These are phyloP conservation scores for Apolygus lucorum DNA, from an alignment of 1,140 invertebrate genomes.

Conservation along the genomic window DNA sequence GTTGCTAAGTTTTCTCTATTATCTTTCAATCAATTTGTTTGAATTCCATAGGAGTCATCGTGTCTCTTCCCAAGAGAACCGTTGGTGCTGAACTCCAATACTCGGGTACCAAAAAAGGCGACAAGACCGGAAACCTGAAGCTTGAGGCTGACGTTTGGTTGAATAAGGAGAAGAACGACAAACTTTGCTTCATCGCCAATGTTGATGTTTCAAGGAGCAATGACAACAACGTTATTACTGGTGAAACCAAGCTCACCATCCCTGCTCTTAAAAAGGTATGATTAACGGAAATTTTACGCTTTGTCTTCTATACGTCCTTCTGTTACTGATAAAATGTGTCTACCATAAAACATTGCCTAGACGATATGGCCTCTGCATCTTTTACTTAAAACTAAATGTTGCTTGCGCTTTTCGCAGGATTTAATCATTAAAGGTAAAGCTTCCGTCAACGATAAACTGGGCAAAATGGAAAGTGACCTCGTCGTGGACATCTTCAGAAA, in stretches of 20 bases:
- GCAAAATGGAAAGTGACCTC: constrained; percentile 42
- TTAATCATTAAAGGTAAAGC: constrained; percentile 44
- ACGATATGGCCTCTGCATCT: no score
- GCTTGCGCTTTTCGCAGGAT: constrained; percentile 41
- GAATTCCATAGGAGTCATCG: constrained; percentile 42
- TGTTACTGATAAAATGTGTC: no score
- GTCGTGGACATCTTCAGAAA: constrained; percentile 53
- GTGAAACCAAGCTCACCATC: constrained; percentile 52
- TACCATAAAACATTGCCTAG: no score
- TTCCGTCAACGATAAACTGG: constrained; percentile 41
- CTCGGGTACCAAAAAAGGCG: constrained; percentile 16
- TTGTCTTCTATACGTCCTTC: no score
- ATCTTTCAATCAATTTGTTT: no score
- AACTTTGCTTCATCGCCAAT: constrained; percentile 32
- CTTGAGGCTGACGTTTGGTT: constrained; percentile 50
- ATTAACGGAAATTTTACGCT: no score
- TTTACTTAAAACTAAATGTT: constrained; percentile 23
- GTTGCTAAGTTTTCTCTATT: no score
- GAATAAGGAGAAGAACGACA: constrained; percentile 58
- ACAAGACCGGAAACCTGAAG: constrained; percentile 31
- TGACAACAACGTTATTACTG: constrained; percentile 42
- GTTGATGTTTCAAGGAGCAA: constrained; percentile 26
- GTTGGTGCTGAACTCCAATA: constrained; percentile 41
- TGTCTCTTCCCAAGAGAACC: constrained; percentile 55
- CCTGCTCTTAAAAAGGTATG: constrained; percentile 57